Evolutionary conservation across 2,888 invertebrate genomes (phyloP), one percentile per base, ranked within the genome.

Genomic region (Chesias legatella): DNA sequence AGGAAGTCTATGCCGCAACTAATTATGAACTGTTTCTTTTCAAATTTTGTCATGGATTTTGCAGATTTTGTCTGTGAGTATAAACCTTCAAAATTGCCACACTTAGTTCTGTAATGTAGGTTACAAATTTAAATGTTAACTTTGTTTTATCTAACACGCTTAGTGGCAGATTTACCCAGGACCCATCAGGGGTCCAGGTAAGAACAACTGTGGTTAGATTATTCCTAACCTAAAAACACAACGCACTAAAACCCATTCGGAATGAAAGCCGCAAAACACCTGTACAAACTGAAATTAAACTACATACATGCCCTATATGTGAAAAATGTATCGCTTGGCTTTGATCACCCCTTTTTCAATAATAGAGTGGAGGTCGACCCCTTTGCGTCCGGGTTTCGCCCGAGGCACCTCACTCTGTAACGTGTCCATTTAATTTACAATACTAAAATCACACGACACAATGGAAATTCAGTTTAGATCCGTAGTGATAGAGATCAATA

Each of bases 271-370:
- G 58, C 62, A 53, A 67, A 71, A 74, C 68, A 79, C 72, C 73
- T 79, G 73, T 63, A 69, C 65, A 78, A 74, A 79, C 68, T 74
- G 66, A 76, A 72, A 71, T 63, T 67, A 68, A 69, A 75, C 74
- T 73, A 73, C 75, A 71, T 33, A 43, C 27, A 31, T 33, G 32
- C 30, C 33, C 24, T 32, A 32, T 73, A 73, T 68, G 13, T 17
- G 68, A 73, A 72, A 70, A 75, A 75, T 80, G 67, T 80, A 76
- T 76, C 76, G 74, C 67, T 69, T 67, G 70, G 73, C 83, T 84
- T 84, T 84, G 84, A 85, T 82, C 86, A 77, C 73, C 77, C 82
- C 80, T 75, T 81, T 81, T 81, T 80, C 83, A 80, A 84, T 83
- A 84, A 81, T 81, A 76, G 72, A 76, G 68, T 58, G 53, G 67